Conservation (phyloP, 1,140 invertebrate genomes). For the Pemphigus obesinymphae region DNA sequence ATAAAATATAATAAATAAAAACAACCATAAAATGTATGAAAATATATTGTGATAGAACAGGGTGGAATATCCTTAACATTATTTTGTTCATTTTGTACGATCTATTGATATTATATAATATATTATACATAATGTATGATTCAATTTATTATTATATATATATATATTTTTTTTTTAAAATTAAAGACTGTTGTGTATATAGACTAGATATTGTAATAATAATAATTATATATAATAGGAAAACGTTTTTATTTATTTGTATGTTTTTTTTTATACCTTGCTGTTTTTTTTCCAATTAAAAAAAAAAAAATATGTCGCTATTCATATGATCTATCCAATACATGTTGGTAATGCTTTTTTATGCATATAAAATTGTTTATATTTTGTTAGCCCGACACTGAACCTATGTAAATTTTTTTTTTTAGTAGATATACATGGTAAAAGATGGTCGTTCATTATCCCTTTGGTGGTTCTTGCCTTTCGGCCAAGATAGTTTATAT, state of each 20-base stretch:
- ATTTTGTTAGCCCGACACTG: too few relatives aligned
- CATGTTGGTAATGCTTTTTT: too few relatives aligned
- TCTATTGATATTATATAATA: conserved; percentile 10
- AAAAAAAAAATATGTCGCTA: too few relatives aligned
- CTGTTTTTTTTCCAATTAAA: too few relatives aligned
- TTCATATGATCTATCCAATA: too few relatives aligned
- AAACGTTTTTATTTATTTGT: conserved; percentile 9
- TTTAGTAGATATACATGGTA: too few relatives aligned
- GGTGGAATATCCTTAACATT: conserved; percentile 39
- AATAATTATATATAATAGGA: neutral
- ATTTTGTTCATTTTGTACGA: conserved; percentile 26
- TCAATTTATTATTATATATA: neutral
- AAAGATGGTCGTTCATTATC: too few relatives aligned
- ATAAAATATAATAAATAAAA: neutral
- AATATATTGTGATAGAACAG: conserved; percentile 39
- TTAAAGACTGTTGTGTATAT: conserved; percentile 41
- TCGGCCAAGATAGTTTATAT: too few relatives aligned
- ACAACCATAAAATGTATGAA: neutral
- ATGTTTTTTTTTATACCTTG: too few relatives aligned
- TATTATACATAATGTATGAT: conserved; percentile 13
- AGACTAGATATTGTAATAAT: conserved; percentile 39
- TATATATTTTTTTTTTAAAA: conserved; percentile 25
- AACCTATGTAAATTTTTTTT: too few relatives aligned
- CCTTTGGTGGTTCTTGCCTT: too few relatives aligned
- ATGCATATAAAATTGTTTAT: too few relatives aligned